Base-by-base conservation (phyloP, 2,113 vertebrate species). In the Tyrannus savana region DNA sequence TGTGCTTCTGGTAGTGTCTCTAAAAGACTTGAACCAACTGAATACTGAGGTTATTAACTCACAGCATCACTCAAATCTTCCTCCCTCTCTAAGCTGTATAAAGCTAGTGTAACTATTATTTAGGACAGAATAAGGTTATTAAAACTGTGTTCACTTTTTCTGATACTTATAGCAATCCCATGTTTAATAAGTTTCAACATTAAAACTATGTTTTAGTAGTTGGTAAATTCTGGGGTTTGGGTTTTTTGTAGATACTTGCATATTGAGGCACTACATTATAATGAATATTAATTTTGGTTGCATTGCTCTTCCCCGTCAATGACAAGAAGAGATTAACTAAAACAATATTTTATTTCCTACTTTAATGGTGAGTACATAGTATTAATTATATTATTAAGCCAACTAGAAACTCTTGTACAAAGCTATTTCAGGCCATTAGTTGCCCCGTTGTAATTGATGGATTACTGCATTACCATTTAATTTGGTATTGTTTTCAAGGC, bases 401-500 rank as follows among this genome's bases (percentile, higher is more conserved):
- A 98, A 96, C 90, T 96, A 96, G 96, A 97, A 97, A 97, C 94
- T 97, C 97, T 96, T 88, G 89, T 97, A 90, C 84, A 97, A 96
- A 98, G 89, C 93, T 94, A 97, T 98, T 98, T 97, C 94, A 91
- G 96, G 77, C 91, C 95, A 97, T 97, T 97, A 96, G 95, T 93
- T 96, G 88, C 62, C 66, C 63, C 2, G 24, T 50, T 95, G 91
- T 97, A 98, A 98, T 95, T 98, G 97, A 98, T 97, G 96, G 97
- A 98, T 98, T 97, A 97, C 82, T 95, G 87, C 95, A 97, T 98
- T 98, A 97, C 87, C 92, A 95, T 98, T 98, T 98, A 97, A 98
- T 98, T 98, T 97, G 95, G 89, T 97, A 98, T 98, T 98, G 95
- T 98, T 98, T 98, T 97, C 97, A 96, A 97, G 95, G 91, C 93